These are phyloP conservation scores for Oreohelix idahoensis DNA, from an alignment of 1,140 invertebrate genomes.

Conservation along the genomic window DNA sequence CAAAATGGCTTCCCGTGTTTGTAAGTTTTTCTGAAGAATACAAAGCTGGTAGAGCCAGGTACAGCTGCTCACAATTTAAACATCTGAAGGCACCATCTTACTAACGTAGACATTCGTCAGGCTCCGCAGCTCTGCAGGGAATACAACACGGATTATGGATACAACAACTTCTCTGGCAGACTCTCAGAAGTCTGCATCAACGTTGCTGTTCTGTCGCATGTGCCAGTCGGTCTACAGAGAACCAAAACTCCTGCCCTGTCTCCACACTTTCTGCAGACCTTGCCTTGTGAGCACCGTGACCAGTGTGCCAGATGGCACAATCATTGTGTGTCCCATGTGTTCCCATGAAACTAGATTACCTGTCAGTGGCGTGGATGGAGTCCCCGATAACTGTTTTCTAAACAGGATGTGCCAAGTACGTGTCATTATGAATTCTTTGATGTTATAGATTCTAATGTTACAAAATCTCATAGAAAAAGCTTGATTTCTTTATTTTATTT, in stretches of 20 bases:
- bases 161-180: neutral
- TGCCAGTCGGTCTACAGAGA: constrained; percentile 52
- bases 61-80: no score
- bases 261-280: constrained; percentile 55
- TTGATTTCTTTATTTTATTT: no score
- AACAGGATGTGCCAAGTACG: constrained; percentile 39
- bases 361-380: constrained; percentile 25
- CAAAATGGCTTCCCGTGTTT: no score
- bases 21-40: no score
- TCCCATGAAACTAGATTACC: constrained; percentile 9
- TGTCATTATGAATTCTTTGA: neutral
- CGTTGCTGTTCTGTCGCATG: constrained; percentile 50
- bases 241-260: constrained; percentile 53
- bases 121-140: no score
- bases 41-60: no score
- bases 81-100: no score
- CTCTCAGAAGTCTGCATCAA: neutral
- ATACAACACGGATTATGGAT: no score
- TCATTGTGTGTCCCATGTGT: constrained; percentile 46
- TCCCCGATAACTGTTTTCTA: constrained; percentile 51
- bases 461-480: no score
- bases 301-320: neutral
- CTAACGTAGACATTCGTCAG: no score
- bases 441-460: no score
- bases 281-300: constrained; percentile 41